Evolutionary conservation across 2,113 vertebrate genomes (phyloP).

Genomic region (Hiodon tergisus): DNA sequence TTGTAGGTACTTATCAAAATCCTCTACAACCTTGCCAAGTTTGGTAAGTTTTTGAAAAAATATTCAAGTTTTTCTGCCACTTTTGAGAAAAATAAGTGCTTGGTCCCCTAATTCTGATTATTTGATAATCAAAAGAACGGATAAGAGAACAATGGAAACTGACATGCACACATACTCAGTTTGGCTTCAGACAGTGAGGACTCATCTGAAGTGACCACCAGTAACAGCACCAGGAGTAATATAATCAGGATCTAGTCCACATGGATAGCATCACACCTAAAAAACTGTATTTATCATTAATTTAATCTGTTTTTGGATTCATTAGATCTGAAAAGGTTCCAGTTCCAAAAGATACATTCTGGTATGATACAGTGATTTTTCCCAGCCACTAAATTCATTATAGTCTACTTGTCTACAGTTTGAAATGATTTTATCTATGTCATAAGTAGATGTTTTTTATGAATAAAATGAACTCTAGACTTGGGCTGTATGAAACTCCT

Average conservation of each 20-base stretch:
- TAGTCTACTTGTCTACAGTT: too few relatives aligned
- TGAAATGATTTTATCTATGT: too few relatives aligned
- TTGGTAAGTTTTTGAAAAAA: too few relatives aligned
- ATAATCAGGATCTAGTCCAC: conserved; percentile 54
- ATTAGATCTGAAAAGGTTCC: conserved; percentile 64
- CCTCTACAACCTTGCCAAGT: too few relatives aligned
- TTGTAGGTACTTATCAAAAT: too few relatives aligned
- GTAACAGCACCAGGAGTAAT: conserved; percentile 48
- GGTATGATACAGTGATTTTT: conserved; percentile 12
- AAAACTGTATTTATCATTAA: conserved; percentile 66
- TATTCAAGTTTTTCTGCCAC: too few relatives aligned
- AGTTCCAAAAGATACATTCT: conserved; percentile 44
- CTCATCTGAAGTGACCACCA: conserved; percentile 53
- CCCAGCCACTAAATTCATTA: too few relatives aligned
- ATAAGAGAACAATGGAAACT: neutral
- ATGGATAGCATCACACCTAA: conserved; percentile 61
- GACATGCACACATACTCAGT: neutral
- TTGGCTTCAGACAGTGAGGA: conserved; percentile 22
- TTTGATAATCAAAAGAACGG: neutral
- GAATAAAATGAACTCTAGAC: too few relatives aligned
- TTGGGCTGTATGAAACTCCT: too few relatives aligned
- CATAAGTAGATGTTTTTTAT: too few relatives aligned
- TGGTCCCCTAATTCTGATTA: neutral
- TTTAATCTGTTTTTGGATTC: conserved; percentile 60
- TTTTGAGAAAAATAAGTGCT: too few relatives aligned